A percentile compares a stretch with the other conserved stretches of the same genome.
phyloP scores from a whole-genome alignment of 2,797 vertebrate genomes.

The Australoheros facetus region DNA sequence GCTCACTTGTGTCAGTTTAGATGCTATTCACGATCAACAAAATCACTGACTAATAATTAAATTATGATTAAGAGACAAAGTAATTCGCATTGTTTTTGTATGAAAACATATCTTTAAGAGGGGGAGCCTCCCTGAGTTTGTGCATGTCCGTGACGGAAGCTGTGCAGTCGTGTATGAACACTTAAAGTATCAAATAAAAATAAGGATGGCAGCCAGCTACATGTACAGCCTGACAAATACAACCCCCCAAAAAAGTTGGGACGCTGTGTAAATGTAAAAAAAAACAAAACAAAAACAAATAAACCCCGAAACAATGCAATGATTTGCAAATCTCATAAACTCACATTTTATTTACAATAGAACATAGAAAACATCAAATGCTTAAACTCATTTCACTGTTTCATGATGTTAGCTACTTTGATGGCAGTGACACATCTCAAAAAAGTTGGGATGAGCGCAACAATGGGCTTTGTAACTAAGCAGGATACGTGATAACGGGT shows the following conservation, averaged over 20 bases:
- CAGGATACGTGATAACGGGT: neutral
- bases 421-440: neutral
- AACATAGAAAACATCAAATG: neutral
- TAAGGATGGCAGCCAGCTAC: too few relatives aligned
- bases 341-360: neutral
- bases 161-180: neutral
- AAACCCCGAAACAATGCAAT: too few relatives aligned
- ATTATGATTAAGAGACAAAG: neutral
- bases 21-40: neutral
- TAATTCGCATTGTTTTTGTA: neutral
- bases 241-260: neutral
- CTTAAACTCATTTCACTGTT: neutral
- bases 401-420: neutral
- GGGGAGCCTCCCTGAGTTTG: neutral
- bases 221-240: neutral
- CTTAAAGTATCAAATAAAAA: too few relatives aligned
- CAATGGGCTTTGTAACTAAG: neutral
- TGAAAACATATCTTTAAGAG: neutral
- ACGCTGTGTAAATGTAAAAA: neutral
- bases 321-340: too few relatives aligned
- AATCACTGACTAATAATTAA: neutral
- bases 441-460: neutral
- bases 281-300: neutral
- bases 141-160: neutral
- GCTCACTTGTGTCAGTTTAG: neutral